Conservation (phyloP, 1,140 invertebrate genomes). For the Drosophila yakuba region DNA sequence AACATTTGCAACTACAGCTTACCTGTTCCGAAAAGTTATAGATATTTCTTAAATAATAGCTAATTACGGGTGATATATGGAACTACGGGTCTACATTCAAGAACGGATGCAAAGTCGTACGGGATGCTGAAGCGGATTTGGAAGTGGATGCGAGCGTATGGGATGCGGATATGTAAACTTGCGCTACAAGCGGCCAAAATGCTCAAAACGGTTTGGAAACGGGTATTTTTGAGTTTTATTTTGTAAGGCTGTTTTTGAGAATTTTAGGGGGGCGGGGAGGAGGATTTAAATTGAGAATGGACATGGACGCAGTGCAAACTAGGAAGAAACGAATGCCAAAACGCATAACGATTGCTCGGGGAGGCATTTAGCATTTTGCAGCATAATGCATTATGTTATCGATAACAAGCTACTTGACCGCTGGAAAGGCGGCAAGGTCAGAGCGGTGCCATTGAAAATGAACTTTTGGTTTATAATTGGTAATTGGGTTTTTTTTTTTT, state of each 20-base stretch:
- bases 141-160: constrained; percentile 12
- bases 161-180: constrained; percentile 23
- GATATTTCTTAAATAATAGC: constrained; percentile 6
- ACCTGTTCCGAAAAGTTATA: constrained; percentile 31
- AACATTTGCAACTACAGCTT: constrained; percentile 25
- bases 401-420: constrained; percentile 41
- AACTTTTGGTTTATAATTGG: constrained; percentile 3
- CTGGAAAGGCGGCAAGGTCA: constrained; percentile 32
- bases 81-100: constrained; percentile 23
- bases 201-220: constrained; percentile 17
- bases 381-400: constrained; percentile 32
- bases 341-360: constrained; percentile 25
- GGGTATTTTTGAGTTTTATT: constrained; percentile 1
- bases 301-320: constrained; percentile 43
- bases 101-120: constrained; percentile 24
- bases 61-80: constrained; percentile 12
- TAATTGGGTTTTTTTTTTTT: constrained; percentile 8
- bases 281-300: constrained; percentile 3
- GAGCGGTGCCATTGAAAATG: constrained; percentile 42
- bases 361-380: constrained; percentile 10
- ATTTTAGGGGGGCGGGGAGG: constrained; percentile 6
- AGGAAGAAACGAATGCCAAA: constrained; percentile 33
- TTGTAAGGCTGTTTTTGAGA: constrained; percentile 17
- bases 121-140: constrained; percentile 12
- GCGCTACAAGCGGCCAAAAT: constrained; percentile 32